Evolutionary conservation across 2,888 invertebrate genomes (phyloP).

Genomic region (Rhamnusium bicolor): DNA sequence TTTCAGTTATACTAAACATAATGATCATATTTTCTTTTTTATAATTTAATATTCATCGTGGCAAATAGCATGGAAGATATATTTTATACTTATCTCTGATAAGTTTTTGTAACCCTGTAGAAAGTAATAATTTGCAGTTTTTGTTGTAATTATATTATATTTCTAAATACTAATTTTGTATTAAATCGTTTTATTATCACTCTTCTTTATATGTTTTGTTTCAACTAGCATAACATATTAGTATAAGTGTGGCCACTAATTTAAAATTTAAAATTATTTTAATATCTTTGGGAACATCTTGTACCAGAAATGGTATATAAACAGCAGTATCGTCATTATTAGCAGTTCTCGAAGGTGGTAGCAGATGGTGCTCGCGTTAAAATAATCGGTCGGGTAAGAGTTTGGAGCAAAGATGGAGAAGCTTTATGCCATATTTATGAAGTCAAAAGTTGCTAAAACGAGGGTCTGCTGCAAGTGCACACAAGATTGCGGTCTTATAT

Average conservation of each 20-base stretch:
- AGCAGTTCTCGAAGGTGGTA: conserved; percentile 51
- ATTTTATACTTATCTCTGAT: too few relatives aligned
- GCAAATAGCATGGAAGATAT: too few relatives aligned
- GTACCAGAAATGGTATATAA: conserved; percentile 30
- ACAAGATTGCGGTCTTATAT: conserved; percentile 41
- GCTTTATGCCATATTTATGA: conserved; percentile 39
- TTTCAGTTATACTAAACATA: too few relatives aligned
- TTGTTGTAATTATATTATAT: too few relatives aligned
- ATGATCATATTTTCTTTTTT: too few relatives aligned
- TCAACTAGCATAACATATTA: not conserved
- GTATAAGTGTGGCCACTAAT: conserved; percentile 22
- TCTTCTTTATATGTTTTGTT: too few relatives aligned
- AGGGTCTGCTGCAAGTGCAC: conserved; percentile 33
- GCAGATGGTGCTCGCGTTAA: conserved; percentile 64
- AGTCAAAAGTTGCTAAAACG: conserved; percentile 32
- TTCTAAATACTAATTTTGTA: too few relatives aligned
- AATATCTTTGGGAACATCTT: conserved; percentile 29
- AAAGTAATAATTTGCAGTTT: too few relatives aligned
- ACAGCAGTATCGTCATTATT: conserved; percentile 32
- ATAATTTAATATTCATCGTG: too few relatives aligned
- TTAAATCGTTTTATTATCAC: too few relatives aligned
- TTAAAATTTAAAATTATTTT: conserved; percentile 35
- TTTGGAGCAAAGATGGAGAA: conserved; percentile 48
- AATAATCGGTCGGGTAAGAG: conserved; percentile 63
- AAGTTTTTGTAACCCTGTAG: too few relatives aligned